Evolutionary conservation across 2,113 vertebrate genomes (phyloP), one percentile per base, ranked within the genome.

Genomic region (Rousettus leschenaultii): DNA sequence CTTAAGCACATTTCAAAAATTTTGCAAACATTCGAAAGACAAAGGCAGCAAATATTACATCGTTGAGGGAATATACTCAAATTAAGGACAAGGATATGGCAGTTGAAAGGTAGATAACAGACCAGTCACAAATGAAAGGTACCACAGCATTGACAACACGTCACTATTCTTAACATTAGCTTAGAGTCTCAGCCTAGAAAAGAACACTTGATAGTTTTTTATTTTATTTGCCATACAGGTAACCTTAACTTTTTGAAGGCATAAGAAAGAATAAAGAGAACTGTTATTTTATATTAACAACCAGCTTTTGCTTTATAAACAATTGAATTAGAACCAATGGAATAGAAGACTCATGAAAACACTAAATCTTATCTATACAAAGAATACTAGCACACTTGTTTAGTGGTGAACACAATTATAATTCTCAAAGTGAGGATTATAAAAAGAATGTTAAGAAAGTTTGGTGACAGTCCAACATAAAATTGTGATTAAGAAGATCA

Each of bases 141-240:
- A 1, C 6, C 1, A 0, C 8, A 4, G 1, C 38, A 51, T 71
- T 16, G 14, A 7, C 84, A 10, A 12, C n/a, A 5, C 10, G 48
- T 19, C 3, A 0, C 2, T 14, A 4, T 53, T 73, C 33, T 26
- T 78, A 3, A 85, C 13, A 35, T 80, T 40, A 33, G 18, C 57
- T 15, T 40, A 1, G 5, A 68, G 82, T 74, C 30, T 89, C 38
- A 89, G 13, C 21, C 19, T 70, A 43, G 33, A 93, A 22, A 80
- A 24, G n/a, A 75, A 57, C 14, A 26, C 68, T 53, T 5, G 7
- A 65, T 43, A 83, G 51, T 55, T n/a, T 86, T 97, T 86, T n/a
- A n/a, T 97, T 89, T 70, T 0, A 89, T 83, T 95, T 96, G 48
- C 55, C 65, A 95, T 78, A 61, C 2, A 83, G 18, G 22, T 53